Base-by-base conservation (phyloP, 2,888 invertebrate species). In the Laspeyria flexula region DNA sequence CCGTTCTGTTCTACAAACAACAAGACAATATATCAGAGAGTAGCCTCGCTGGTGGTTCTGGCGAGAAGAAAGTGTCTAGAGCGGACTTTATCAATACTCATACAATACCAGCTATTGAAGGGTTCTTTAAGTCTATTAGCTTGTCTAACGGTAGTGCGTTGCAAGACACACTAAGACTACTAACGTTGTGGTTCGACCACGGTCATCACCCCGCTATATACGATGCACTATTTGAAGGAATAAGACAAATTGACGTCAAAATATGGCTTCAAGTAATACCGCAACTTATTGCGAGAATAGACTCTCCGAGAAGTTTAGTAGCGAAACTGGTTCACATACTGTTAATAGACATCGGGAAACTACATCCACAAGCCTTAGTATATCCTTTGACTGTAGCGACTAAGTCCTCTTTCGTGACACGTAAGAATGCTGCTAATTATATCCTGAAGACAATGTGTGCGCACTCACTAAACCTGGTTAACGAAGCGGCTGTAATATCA, bases 221-320 rank as follows among this genome's bases (percentile, higher is more conserved):
- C 79, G 98, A 99, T 58, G 98, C 98, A 0, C 94, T 99, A 41
- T 95, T 96, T 12, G 98, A 98, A 67, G 99, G 99, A 0, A 96
- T 99, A 65, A 95, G 97, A 64, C 94, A 96, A 29, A 98, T 99
- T 27, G 98, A 99, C 73, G 97, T 99, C 45, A 98, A 99, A 78
- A 99, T 99, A 34, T 99, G 99, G 99, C 92, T 99, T 10, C 99
- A 99, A 93, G 99, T 99, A 0, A 99, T 99, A 73, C 99, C 99
- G 0, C 99, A 99, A 83, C 90, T 99, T 21, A 99, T 99, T 60
- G 99, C 99, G 0, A 94, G 99, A 43, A 99, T 99, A 49, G 99
- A 99, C 82, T 98, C 98, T 0, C 97, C 97, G 0, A 94, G 98
- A 13, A 95, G 95, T 60, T 90, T 98, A 46, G 99, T 99, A 0